phyloP scores from a whole-genome alignment of 2,797 vertebrate species.

The Apodemus agrarius region DNA sequence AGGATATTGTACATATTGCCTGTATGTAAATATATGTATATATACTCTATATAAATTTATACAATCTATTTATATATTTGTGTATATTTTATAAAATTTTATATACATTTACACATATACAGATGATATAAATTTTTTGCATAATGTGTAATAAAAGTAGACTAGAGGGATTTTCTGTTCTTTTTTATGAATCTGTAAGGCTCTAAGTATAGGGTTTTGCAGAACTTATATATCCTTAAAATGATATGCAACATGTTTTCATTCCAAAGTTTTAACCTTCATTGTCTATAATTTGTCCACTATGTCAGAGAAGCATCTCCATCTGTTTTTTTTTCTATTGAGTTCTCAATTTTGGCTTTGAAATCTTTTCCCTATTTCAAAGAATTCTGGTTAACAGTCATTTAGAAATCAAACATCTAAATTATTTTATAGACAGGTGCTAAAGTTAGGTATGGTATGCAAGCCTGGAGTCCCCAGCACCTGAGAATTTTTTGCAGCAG shows the following conservation, averaged over 20 bases:
- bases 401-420: neutral
- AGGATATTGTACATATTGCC: neutral
- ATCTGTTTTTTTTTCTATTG: neutral
- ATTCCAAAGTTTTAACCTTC: neutral
- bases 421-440: neutral
- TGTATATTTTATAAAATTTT: neutral
- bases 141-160: neutral
- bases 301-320: neutral
- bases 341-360: conserved; percentile 1
- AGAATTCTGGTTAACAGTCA: neutral
- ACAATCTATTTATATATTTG: neutral
- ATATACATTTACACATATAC: neutral
- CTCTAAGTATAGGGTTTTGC: neutral
- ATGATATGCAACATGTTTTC: neutral
- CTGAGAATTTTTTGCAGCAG: neutral
- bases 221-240: neutral
- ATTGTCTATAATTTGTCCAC: neutral
- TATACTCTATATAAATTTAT: neutral
- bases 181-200: neutral
- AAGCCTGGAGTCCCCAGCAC: neutral
- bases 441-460: neutral
- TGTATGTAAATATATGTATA: neutral
- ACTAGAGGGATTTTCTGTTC: neutral
- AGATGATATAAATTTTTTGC: neutral
- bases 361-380: neutral